These are phyloP conservation scores for Caenorhabditis afra DNA, from an alignment of 2,888 invertebrate species.

Conservation along the genomic window DNA sequence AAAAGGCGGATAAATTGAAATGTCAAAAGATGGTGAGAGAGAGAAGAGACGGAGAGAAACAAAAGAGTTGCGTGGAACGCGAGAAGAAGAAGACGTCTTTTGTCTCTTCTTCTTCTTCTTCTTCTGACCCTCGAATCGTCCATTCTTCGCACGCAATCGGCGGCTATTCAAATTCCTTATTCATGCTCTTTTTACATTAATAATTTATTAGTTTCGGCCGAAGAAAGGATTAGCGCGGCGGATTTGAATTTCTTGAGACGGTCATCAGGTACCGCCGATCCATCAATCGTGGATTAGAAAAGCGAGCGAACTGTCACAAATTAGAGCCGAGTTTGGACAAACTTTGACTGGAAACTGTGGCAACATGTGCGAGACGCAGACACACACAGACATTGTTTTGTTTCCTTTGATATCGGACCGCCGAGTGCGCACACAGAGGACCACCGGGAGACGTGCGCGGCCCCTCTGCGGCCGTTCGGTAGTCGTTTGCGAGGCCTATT, in stretches of 20 bases:
- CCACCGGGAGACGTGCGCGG: not conserved
- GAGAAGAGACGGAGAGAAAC: conserved; percentile 18
- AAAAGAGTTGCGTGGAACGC: conserved; percentile 29
- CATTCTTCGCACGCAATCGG: conserved; percentile 32
- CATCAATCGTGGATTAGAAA: too few relatives aligned
- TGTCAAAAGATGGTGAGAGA: conserved; percentile 21
- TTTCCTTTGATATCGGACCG: conserved; percentile 27
- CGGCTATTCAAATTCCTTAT: conserved; percentile 38
- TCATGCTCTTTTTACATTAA: conserved; percentile 53
- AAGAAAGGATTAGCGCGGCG: conserved; percentile 2
- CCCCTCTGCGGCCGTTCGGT: conserved; percentile 22
- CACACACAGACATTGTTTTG: too few relatives aligned
- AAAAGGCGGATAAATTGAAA: conserved; percentile 32
- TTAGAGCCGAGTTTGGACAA: not conserved
- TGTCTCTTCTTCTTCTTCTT: conserved; percentile 3
- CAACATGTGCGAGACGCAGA: conserved; percentile 43
- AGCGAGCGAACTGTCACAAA: too few relatives aligned
- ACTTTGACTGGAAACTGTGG: not conserved
- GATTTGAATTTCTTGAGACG: conserved; percentile 19
- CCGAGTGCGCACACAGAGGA: conserved; percentile 33
- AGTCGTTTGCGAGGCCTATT: conserved; percentile 18
- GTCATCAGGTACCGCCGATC: conserved; percentile 6
- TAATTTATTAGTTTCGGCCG: conserved; percentile 34
- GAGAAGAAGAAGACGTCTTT: conserved; percentile 11
- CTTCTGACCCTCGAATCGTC: conserved; percentile 33